These are phyloP conservation scores for Lutraria lutraria DNA, from an alignment of 2,888 invertebrate species.

Conservation along the genomic window DNA sequence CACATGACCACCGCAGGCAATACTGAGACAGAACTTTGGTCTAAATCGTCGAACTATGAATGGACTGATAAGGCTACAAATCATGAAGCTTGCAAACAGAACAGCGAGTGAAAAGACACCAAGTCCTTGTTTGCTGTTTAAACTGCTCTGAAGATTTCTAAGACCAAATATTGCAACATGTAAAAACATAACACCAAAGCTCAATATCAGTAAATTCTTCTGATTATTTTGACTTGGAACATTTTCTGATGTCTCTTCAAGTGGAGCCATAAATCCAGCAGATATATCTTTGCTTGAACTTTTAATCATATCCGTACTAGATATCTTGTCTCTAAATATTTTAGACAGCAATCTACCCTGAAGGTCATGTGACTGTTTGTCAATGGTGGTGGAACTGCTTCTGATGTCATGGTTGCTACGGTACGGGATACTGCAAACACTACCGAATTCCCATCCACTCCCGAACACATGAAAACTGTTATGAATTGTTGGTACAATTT, in stretches of 20 bases:
- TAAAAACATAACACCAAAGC: slow-evolving; percentile 79
- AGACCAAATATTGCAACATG: slow-evolving; percentile 82
- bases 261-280: not conserved
- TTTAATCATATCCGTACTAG: slow-evolving; percentile 1
- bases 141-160: slow-evolving; percentile 85
- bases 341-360: slow-evolving; percentile 31
- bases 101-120: slow-evolving; percentile 83
- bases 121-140: slow-evolving; percentile 82
- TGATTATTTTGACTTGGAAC: slow-evolving; percentile 69
- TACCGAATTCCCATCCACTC: slow-evolving; percentile 70
- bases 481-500: not conserved
- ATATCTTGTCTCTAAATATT: slow-evolving; percentile 42
- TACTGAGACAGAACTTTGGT: slow-evolving; percentile 78
- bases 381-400: not conserved
- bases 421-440: slow-evolving; percentile 62
- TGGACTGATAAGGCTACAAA: slow-evolving; percentile 83
- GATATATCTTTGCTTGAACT: not conserved
- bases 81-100: slow-evolving; percentile 79
- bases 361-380: not conserved
- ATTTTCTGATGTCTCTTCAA: not conserved
- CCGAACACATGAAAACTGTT: slow-evolving; percentile 58
- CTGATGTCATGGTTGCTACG: slow-evolving; percentile 18
- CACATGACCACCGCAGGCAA: slow-evolving; percentile 76
- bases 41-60: slow-evolving; percentile 81
- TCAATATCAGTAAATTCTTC: slow-evolving; percentile 81